Evolutionary conservation across 2,113 vertebrate genomes (phyloP), one percentile per base, ranked within the genome.

Genomic region (Jacana jacana): DNA sequence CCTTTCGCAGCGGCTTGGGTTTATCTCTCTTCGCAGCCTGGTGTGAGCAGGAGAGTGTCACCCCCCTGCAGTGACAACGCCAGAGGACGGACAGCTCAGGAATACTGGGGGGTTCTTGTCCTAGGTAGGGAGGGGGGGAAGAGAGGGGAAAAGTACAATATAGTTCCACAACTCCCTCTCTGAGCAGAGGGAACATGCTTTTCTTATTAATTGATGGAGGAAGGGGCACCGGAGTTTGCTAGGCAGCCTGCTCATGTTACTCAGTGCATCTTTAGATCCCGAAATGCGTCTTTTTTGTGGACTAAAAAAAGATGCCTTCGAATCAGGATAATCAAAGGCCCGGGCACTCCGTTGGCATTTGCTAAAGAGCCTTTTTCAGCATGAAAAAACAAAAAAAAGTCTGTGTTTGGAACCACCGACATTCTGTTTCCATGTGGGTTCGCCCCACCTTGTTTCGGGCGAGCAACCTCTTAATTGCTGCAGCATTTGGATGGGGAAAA

Each of bases 121-220:
- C 37, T 30, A 10, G 7, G 14, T 25, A 37, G 7, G 25, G 35
- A 17, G 12, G 44, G 35, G 39, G 58, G 35, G 7, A 35, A 84
- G 55, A 70, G 37, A 70, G 30, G 33, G 57, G 23, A 23, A 91
- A 91, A 72, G 54, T 13, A 17, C 49, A 37, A 39, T 52, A 49
- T 15, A 23, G 49, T 46, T 71, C 72, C 82, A 83, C 55, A 68
- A 13, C n/a, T 54, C 91, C 81, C 31, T 83, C 70, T 64, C 78
- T 6, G 66, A 89, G 75, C 37, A 61, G 66, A 91, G 79, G 9
- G 84, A 97, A 92, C 93, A 93, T 91, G 69, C 91, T 96, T 97
- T 95, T 96, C 91, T 89, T 95, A 96, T 96, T 95, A 96, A 97
- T 94, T 96, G 95, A 88, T 39, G 86, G 93, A 96, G 95, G 91